Evolutionary conservation across 1,140 invertebrate genomes (phyloP), one percentile per base, ranked within the genome.

Genomic region (Drosophila leontia): DNA sequence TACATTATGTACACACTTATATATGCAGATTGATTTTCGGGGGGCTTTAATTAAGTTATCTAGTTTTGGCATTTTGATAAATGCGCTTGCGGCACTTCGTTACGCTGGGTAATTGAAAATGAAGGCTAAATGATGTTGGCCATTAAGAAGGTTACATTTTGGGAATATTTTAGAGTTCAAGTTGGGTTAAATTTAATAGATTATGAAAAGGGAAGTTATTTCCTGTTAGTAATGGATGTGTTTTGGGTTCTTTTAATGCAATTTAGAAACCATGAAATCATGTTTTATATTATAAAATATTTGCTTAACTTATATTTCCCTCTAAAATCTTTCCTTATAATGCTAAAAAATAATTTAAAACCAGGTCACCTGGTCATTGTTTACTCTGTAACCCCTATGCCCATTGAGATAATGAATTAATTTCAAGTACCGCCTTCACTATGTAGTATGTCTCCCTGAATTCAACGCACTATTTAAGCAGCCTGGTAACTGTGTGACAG

Each of bases 21-120:
- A 80, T 83, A 88, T 88, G 84, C 83, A 87, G 83, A 88, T 88
- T 88, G 84, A 88, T 82, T 74, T 86, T 80, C 11, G 29, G 35
- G 19, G 26, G 44, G 67, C 76, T 69, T 80, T 82, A 88, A 86
- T 88, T 88, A 74, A 76, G 76, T 87, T 86, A 86, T 70, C 71
- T 80, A 69, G 81, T 84, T 79, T 71, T 69, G 55, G 53, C 57
- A 45, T 67, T 63, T 74, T 67, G 79, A 82, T 69, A 79, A 79
- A 80, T 72, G 71, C 42, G 61, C 42, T 63, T 45, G 64, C 61
- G 53, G 48, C 70, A 42, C 45, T 79, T 74, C 69, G 70, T 68
- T 67, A 58, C 41, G 47, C 56, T 34, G 56, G 45, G 44, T 78
- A 82, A 75, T 78, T 61, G 68, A 82, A 74, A 63, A 48, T 64